These are phyloP conservation scores for Aulostomus chinensis DNA, from an alignment of 2,797 vertebrate genomes.

Conservation along the genomic window DNA sequence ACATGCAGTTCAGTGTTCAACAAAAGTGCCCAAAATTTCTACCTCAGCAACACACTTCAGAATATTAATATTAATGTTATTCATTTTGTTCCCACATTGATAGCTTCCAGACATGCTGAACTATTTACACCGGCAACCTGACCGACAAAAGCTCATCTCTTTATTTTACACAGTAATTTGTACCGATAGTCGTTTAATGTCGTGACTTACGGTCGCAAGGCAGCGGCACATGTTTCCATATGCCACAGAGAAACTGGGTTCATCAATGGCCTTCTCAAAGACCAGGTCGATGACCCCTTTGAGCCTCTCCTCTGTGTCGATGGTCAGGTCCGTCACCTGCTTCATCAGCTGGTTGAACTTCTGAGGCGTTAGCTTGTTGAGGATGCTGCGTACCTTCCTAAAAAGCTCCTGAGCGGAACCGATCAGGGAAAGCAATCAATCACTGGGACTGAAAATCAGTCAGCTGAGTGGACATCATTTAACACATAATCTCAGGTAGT, in stretches of 20 bases:
- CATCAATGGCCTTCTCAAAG: slow-evolving; percentile 97
- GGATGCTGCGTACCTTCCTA: slow-evolving; percentile 95
- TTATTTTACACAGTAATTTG: too few species aligned
- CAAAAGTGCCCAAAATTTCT: too few species aligned
- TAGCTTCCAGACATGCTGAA: not conserved
- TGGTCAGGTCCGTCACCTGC: slow-evolving; percentile 95
- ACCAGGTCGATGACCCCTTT: slow-evolving; percentile 98
- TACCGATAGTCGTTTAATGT: too few species aligned
- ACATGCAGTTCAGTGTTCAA: too few species aligned
- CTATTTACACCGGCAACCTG: not conserved
- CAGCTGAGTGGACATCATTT: too few species aligned
- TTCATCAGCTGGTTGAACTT: slow-evolving; percentile 99
- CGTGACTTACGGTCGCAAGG: slow-evolving; percentile 87
- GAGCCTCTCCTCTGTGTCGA: slow-evolving; percentile 95
- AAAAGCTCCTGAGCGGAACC: slow-evolving; percentile 83
- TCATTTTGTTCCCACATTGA: too few species aligned
- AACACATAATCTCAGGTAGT: too few species aligned
- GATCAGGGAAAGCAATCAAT: not conserved
- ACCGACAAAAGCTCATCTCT: too few species aligned
- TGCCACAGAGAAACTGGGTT: slow-evolving; percentile 96
- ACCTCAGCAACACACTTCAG: too few species aligned
- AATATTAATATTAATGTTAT: too few species aligned
- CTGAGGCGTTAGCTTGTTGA: slow-evolving; percentile 97
- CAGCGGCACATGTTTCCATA: slow-evolving; percentile 98
- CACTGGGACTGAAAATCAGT: not conserved